Percentiles rank a stretch among this genome's conserved stretches.
Conservation (phyloP, 2,888 invertebrate genomes). For the Papilio elwesi region DNA sequence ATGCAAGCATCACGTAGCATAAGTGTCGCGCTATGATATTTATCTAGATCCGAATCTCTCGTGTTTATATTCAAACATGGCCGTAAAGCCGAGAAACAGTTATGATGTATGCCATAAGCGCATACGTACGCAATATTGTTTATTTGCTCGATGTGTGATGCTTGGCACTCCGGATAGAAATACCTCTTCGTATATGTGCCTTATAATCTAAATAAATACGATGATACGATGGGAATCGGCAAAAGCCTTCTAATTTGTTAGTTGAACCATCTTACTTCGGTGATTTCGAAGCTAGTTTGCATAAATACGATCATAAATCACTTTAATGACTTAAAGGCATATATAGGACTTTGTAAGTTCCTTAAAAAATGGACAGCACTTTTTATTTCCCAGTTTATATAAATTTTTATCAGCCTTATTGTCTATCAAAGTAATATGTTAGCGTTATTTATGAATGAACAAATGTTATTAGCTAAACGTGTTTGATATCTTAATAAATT, state of each 20-base stretch:
- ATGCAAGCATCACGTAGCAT: slow-evolving; percentile 10
- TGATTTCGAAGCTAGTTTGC: too few species aligned
- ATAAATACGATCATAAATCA: too few species aligned
- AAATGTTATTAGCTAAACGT: too few species aligned
- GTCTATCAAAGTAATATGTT: too few species aligned
- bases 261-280: too few species aligned
- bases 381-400: too few species aligned
- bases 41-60: slow-evolving; percentile 34
- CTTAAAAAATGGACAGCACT: too few species aligned
- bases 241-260: neutral
- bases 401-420: too few species aligned
- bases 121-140: slow-evolving; percentile 26
- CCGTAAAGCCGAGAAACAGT: slow-evolving; percentile 23
- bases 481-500: too few species aligned
- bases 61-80: slow-evolving; percentile 33
- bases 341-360: too few species aligned
- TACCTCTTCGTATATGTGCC: neutral
- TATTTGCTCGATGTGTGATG: slow-evolving; percentile 25
- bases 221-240: neutral
- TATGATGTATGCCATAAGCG: slow-evolving; percentile 22
- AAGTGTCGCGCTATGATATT: slow-evolving; percentile 11
- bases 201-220: neutral
- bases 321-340: too few species aligned
- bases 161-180: slow-evolving; percentile 4
- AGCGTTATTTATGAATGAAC: too few species aligned